phyloP scores from a whole-genome alignment of 1,140 invertebrate species.

The Neodiprion lecontei region DNA sequence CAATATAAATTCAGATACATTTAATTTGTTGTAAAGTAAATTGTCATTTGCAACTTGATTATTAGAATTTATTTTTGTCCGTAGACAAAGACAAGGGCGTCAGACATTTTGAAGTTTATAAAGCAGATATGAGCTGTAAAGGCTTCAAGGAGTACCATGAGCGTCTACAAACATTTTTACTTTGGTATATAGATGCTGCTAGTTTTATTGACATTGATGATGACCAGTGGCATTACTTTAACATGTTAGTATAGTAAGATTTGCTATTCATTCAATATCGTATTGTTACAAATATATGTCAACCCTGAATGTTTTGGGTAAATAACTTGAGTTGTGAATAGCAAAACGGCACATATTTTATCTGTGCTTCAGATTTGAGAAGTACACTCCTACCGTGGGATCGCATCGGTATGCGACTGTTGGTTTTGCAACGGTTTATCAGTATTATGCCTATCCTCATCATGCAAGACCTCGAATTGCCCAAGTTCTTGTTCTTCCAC shows the following conservation, averaged over 20 bases:
- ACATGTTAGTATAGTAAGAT: conserved; percentile 73
- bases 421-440: conserved; percentile 92
- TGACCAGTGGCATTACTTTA: conserved; percentile 89
- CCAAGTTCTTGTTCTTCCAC: conserved; percentile 89
- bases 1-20: no score
- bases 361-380: conserved; percentile 76
- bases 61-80: neutral
- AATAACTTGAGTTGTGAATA: no score
- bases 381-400: conserved; percentile 72
- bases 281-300: neutral
- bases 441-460: conserved; percentile 92
- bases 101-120: conserved; percentile 81
- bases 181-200: conserved; percentile 96
- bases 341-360: no score
- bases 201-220: conserved; percentile 93
- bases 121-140: conserved; percentile 71
- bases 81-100: neutral
- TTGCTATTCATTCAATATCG: conserved; percentile 1
- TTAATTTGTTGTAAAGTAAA: no score
- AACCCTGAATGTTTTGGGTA: no score
- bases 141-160: conserved; percentile 83
- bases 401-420: conserved; percentile 74
- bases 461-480: conserved; percentile 88
- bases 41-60: no score
- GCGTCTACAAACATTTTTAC: conserved; percentile 87